Base-by-base conservation (phyloP, 2,797 vertebrate genomes). In the Chaenodraco wilsoni region DNA sequence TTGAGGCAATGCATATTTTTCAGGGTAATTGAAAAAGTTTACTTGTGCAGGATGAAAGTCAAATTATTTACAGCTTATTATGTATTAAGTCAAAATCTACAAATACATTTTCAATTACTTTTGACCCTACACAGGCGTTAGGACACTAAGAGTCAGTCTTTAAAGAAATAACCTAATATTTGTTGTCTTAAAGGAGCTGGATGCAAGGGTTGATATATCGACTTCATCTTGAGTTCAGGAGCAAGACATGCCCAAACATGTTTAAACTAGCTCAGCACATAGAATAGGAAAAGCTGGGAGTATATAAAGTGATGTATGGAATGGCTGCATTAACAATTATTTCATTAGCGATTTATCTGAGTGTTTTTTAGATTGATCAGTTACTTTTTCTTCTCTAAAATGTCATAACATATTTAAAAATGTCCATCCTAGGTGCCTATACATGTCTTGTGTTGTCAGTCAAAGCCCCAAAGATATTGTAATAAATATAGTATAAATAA, bases 1-100 rank as follows among this genome's bases (percentile, higher is more conserved):
- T 65, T 10, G 69, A 75, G 74, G 75, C 73, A 64, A 78, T 71
- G 62, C 46, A 64, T 78, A 41, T 72, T 74, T 78, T 69, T 51
- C 51, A 74, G 72, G 55, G 55, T 57, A 76, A 82, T 52, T 65
- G 71, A 81, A 81, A 68, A 44, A 70, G 70, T 57, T 67, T 44
- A 21, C n/a, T 40, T 74, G 41, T 54, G 46, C 11, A 17, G 16
- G 51, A 55, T 77, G 59, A 71, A 74, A 75, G 68, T 84, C 50
- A 75, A 66, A 76, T 72, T 0, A 52, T 50, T 23, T 44, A 15
- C 8, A 27, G 14, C 27, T 66, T 62, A 54, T 52, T 48, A 60
- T 50, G 43, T 45, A 17, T 57, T 12, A 51, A 4, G 19, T 56
- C 49, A 23, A n/a, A 23, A 43, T 50, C 41, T 31, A 40, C 43